Percentiles rank a stretch among this genome's conserved stretches.
Evolutionary conservation across 2,888 invertebrate genomes (phyloP).

Genomic region (Chrysomela aeneicollis): DNA sequence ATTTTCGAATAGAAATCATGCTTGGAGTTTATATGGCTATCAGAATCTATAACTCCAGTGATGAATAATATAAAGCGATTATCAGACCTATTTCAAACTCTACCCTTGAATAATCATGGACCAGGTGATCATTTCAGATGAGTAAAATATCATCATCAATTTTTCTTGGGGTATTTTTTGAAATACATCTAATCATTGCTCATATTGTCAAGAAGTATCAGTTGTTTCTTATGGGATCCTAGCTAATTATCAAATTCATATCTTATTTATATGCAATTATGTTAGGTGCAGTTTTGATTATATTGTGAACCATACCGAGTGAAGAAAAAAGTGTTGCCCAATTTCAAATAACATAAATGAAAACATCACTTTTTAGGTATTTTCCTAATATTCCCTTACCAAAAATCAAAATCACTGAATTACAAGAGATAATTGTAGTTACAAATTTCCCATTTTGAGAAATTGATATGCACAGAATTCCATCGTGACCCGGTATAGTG

Average conservation of each 20-base stretch:
- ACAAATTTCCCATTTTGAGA: background rate
- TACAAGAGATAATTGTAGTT: background rate
- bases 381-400: background rate
- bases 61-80: too few relatives aligned
- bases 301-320: slow-evolving; percentile 3
- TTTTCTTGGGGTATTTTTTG: too few relatives aligned
- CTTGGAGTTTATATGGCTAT: too few relatives aligned
- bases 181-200: too few relatives aligned
- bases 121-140: too few relatives aligned
- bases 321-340: background rate
- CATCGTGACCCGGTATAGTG: background rate
- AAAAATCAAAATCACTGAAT: background rate
- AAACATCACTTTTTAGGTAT: background rate
- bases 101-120: too few relatives aligned
- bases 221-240: slow-evolving; percentile 10
- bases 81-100: too few relatives aligned
- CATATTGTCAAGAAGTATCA: too few relatives aligned
- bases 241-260: background rate
- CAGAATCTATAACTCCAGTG: too few relatives aligned
- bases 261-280: background rate
- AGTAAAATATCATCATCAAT: too few relatives aligned
- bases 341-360: too few relatives aligned
- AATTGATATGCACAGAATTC: background rate
- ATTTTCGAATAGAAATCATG: too few relatives aligned
- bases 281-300: slow-evolving; percentile 10